phyloP scores from a whole-genome alignment of 1,140 invertebrate genomes.

The Drosophila novamexicana region DNA sequence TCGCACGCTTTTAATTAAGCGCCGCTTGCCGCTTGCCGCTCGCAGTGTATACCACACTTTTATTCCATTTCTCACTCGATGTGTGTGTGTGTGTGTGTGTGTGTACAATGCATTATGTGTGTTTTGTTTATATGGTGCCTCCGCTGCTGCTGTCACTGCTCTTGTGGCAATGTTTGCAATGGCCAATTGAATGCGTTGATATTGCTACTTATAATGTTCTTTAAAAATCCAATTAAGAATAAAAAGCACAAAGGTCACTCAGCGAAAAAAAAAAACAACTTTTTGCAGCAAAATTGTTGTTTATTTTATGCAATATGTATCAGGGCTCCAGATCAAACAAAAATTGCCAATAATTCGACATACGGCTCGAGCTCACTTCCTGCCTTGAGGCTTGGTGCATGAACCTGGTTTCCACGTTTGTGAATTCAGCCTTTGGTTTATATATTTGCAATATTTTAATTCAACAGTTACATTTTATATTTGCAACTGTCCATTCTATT shows the following conservation, averaged over 20 bases:
- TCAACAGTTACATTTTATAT: too few relatives aligned
- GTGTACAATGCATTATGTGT: slow-evolving; percentile 2
- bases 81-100: slow-evolving; percentile 6
- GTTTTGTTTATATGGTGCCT: too few relatives aligned
- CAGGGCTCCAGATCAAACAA: too few relatives aligned
- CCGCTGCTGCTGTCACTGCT: neutral
- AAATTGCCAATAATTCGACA: too few relatives aligned
- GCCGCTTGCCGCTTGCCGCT: slow-evolving; percentile 42
- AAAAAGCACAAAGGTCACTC: neutral
- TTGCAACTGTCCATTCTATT: too few relatives aligned
- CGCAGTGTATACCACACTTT: slow-evolving; percentile 46
- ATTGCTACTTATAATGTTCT: neutral
- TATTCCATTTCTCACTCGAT: slow-evolving; percentile 18
- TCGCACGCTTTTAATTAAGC: slow-evolving; percentile 78
- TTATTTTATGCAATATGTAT: too few relatives aligned
- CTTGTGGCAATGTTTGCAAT: neutral
- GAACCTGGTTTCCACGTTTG: too few relatives aligned
- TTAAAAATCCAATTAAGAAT: neutral
- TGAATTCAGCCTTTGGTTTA: too few relatives aligned
- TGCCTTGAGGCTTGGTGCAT: too few relatives aligned
- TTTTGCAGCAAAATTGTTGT: too few relatives aligned
- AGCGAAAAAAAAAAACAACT: neutral
- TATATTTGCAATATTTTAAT: too few relatives aligned
- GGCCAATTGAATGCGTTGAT: slow-evolving; percentile 7
- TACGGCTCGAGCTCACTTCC: too few relatives aligned